These are phyloP conservation scores for Tapera naevia DNA, from an alignment of 2,797 vertebrate species.

Conservation along the genomic window DNA sequence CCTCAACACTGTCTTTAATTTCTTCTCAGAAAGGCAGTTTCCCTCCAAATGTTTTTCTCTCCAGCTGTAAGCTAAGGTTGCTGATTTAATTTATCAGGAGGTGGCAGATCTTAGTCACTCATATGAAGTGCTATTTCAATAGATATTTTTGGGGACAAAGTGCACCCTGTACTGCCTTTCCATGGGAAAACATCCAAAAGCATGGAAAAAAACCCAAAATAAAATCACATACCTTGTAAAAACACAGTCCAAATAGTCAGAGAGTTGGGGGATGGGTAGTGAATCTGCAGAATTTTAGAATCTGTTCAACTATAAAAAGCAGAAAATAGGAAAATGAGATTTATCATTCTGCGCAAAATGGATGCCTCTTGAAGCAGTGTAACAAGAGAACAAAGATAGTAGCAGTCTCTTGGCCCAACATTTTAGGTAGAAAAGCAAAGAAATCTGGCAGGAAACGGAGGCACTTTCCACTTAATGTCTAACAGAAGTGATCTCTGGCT, in stretches of 20 bases:
- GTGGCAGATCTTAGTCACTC: slow-evolving; percentile 8
- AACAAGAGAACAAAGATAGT: background rate
- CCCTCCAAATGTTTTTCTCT: slow-evolving; percentile 11
- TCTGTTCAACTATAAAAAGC: background rate
- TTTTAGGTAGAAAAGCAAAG: background rate
- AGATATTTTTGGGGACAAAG: background rate
- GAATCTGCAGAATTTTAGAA: background rate
- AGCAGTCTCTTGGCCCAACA: background rate
- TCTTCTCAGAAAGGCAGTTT: slow-evolving; percentile 23
- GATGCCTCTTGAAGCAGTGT: background rate
- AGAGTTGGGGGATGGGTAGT: fast-evolving
- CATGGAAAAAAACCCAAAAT: background rate
- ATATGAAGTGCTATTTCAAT: background rate
- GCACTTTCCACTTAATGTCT: background rate
- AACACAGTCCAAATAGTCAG: background rate
- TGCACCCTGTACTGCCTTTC: background rate
- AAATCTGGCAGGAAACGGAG: slow-evolving; percentile 7
- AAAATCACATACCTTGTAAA: background rate
- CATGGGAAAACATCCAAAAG: background rate
- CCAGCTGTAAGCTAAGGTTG: background rate
- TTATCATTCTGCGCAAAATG: background rate
- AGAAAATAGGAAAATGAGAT: background rate
- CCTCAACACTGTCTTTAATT: background rate
- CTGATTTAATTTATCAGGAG: slow-evolving; percentile 50
- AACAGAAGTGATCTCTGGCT: background rate